phyloP scores from a whole-genome alignment of 2,888 invertebrate genomes.

The Dynastes hyllus region DNA sequence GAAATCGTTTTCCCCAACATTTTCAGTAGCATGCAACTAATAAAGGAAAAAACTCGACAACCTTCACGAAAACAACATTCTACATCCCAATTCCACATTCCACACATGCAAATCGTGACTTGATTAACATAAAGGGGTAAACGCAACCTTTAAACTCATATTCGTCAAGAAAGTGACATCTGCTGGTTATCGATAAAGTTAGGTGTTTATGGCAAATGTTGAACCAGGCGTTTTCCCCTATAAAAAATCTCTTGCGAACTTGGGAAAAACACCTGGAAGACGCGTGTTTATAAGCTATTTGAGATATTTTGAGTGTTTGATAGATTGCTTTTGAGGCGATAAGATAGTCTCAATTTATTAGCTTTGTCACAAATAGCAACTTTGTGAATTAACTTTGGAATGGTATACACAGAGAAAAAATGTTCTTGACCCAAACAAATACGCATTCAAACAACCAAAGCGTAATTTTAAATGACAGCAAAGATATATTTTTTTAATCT shows the following conservation, averaged over 20 bases:
- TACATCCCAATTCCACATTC: too few species aligned
- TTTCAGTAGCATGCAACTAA: too few species aligned
- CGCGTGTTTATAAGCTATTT: background rate
- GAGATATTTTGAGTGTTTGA: background rate
- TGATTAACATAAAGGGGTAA: conserved; percentile 2
- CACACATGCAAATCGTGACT: background rate
- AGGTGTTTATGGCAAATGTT: background rate
- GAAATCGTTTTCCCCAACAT: too few species aligned
- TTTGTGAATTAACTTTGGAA: background rate
- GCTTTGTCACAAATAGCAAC: background rate
- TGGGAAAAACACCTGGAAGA: too few species aligned
- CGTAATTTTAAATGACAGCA: too few species aligned
- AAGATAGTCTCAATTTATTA: background rate
- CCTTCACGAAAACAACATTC: background rate
- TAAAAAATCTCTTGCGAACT: too few species aligned
- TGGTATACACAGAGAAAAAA: too few species aligned
- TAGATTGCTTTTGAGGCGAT: background rate
- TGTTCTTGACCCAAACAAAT: too few species aligned
- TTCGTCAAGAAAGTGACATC: conserved; percentile 4
- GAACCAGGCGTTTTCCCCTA: background rate
- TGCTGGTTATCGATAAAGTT: background rate
- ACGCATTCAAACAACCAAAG: too few species aligned
- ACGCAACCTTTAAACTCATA: background rate
- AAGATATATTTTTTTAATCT: too few species aligned
- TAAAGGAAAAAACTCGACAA: too few species aligned